Base-by-base conservation (phyloP, 2,113 vertebrate genomes). In the Microtus montanus region DNA sequence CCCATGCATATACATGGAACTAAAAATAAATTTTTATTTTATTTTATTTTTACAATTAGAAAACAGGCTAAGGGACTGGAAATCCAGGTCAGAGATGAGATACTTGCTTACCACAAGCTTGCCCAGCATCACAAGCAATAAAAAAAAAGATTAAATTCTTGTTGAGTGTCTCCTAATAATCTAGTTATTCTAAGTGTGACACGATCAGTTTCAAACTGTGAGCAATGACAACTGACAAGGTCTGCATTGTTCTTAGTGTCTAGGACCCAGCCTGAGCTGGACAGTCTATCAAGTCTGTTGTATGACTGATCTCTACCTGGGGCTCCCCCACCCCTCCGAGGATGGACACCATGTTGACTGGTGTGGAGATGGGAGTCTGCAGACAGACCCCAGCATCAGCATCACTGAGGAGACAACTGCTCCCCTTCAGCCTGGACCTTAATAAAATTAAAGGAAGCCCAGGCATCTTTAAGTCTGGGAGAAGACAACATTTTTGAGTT, bases 401-500 rank as follows among this genome's bases (percentile, higher is more conserved):
- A 30, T 14, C 75, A 17, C 8, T 28, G 52, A 64, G 73, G 71
- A 64, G 22, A 13, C 22, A 28, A 7, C 49, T 63, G 58, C 17
- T 91, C 47, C 26, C 22, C 38, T 90, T 92, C 49, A 82, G 71
- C 66, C 82, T 47, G 73, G 38, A 41, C 84, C 66, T 90, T 47
- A 94, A 82, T 14, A 64, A 88, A 73, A 20, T 15, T n/a, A 77
- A 38, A 64, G 35, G 94, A 86, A n/a, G 35, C 41, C 74, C 70
- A 11, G 30, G 64, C 20, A 89, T 58, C 68, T 79, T 30, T 26
- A 89, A 90, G 35, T 58, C 58, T 93, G 30, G 78, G 58, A 84
- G 87, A 70, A 79, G n/a, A 80, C 38, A 93, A 20, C 54, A 33
- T 87, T 94, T 68, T 96, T 73, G 54, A 95, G 68, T 54, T 80